phyloP scores from a whole-genome alignment of 2,113 vertebrate genomes.

The Upupa epops region DNA sequence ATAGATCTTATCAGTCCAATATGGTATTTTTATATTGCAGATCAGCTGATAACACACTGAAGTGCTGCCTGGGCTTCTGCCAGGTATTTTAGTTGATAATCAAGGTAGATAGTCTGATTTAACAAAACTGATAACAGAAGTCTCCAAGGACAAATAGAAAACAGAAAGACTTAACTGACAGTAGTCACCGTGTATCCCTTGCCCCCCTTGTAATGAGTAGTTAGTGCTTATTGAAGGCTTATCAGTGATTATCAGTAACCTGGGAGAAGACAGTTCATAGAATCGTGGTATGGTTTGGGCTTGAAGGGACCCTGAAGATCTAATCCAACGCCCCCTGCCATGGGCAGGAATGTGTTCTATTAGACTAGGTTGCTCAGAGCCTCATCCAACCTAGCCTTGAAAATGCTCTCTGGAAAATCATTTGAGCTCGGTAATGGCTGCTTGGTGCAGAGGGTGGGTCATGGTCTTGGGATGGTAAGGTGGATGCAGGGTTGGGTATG shows the following conservation, averaged over 20 bases:
- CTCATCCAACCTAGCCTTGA: background rate
- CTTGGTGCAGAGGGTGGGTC: background rate
- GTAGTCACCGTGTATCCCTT: too few relatives aligned
- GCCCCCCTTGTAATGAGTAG: too few relatives aligned
- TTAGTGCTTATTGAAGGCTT: background rate
- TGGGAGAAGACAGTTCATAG: background rate
- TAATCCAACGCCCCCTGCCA: background rate
- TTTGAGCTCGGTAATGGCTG: background rate
- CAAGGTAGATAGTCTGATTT: too few relatives aligned
- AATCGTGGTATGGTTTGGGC: background rate
- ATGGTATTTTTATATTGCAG: background rate
- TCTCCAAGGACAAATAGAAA: background rate
- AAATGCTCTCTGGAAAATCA: background rate
- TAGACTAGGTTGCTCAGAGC: background rate
- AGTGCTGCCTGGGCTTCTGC: background rate
- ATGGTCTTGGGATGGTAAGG: rapidly evolving
- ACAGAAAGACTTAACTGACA: too few relatives aligned
- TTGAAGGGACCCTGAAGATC: background rate
- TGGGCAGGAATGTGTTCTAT: background rate
- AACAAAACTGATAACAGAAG: background rate
- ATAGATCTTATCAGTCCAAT: background rate
- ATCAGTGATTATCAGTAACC: background rate
- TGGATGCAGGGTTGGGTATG: rapidly evolving
- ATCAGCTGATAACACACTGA: background rate
- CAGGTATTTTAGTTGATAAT: background rate